These are phyloP conservation scores for Eulimnadia texana DNA, from an alignment of 1,140 invertebrate species.

Conservation along the genomic window DNA sequence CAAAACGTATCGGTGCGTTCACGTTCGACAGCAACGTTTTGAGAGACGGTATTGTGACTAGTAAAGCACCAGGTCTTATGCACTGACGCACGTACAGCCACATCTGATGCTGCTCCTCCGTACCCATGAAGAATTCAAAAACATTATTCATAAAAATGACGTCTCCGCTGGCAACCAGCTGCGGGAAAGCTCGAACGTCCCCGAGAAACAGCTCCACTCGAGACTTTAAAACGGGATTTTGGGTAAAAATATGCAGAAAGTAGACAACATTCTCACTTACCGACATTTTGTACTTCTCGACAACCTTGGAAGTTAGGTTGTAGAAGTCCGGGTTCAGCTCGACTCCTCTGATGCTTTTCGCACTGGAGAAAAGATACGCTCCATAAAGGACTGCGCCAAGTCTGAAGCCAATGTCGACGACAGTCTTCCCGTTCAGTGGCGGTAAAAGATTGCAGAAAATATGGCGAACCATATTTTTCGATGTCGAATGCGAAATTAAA, in stretches of 20 bases:
- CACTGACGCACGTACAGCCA: slow-evolving; percentile 43
- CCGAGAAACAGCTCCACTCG: slow-evolving; percentile 40
- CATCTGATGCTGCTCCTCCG: slow-evolving; percentile 37
- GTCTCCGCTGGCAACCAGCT: slow-evolving; percentile 39
- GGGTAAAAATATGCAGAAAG: no score
- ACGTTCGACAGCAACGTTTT: slow-evolving; percentile 35
- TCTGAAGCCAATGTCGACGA: slow-evolving; percentile 54
- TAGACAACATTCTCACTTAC: slow-evolving; percentile 18
- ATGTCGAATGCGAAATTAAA: slow-evolving; percentile 51
- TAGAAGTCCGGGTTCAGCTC: slow-evolving; percentile 54
- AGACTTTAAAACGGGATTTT: no score
- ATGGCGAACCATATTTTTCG: slow-evolving; percentile 40
- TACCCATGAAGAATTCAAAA: slow-evolving; percentile 46
- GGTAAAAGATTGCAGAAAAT: slow-evolving; percentile 47
- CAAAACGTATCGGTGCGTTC: slow-evolving; percentile 34
- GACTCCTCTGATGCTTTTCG: slow-evolving; percentile 26
- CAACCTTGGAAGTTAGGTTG: slow-evolving; percentile 41
- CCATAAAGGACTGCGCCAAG: slow-evolving; percentile 52
- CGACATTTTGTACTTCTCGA: slow-evolving; percentile 36
- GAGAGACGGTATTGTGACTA: slow-evolving; percentile 42
- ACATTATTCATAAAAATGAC: slow-evolving; percentile 46
- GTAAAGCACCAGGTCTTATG: slow-evolving; percentile 37
- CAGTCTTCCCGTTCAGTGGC: slow-evolving; percentile 38
- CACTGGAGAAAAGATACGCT: slow-evolving; percentile 30
- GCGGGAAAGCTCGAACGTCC: slow-evolving; percentile 37